These are phyloP conservation scores for Hydriomena furcata DNA, from an alignment of 2,888 invertebrate genomes.

Conservation along the genomic window DNA sequence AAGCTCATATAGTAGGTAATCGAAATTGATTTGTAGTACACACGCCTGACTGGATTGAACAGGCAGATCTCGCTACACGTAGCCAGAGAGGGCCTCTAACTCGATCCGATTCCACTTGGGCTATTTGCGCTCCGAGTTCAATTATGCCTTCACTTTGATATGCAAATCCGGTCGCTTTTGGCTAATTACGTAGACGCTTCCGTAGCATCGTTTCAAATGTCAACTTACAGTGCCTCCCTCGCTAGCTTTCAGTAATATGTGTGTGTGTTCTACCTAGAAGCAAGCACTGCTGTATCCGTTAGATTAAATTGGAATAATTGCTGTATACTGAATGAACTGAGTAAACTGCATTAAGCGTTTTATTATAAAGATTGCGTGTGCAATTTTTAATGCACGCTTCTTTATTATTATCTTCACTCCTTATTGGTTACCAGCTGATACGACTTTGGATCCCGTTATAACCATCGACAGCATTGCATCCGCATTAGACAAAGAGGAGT, in stretches of 20 bases:
- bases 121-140: constrained; percentile 79
- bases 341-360: constrained; percentile 5
- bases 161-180: constrained; percentile 78
- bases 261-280: constrained; percentile 24
- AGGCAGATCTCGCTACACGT: constrained; percentile 60
- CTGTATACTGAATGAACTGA: constrained; percentile 12
- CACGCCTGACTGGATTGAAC: constrained; percentile 20
- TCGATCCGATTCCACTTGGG: constrained; percentile 77
- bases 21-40: not conserved
- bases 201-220: constrained; percentile 66
- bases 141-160: constrained; percentile 80
- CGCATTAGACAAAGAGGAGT: constrained; percentile 2
- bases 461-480: constrained; percentile 7
- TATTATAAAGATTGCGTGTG: not conserved
- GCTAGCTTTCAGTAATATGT: constrained; percentile 19
- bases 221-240: constrained; percentile 47
- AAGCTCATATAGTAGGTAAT: no score
- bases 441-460: not conserved
- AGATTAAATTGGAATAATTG: constrained; percentile 28
- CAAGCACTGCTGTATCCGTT: constrained; percentile 22
- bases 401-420: not conserved
- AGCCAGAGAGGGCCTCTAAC: constrained; percentile 70
- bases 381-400: not conserved
- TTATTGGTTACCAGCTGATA: constrained; percentile 3
- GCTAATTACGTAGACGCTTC: constrained; percentile 77